These are phyloP conservation scores for Exephanes ischioxanthus DNA, from an alignment of 2,888 invertebrate genomes.

Conservation along the genomic window DNA sequence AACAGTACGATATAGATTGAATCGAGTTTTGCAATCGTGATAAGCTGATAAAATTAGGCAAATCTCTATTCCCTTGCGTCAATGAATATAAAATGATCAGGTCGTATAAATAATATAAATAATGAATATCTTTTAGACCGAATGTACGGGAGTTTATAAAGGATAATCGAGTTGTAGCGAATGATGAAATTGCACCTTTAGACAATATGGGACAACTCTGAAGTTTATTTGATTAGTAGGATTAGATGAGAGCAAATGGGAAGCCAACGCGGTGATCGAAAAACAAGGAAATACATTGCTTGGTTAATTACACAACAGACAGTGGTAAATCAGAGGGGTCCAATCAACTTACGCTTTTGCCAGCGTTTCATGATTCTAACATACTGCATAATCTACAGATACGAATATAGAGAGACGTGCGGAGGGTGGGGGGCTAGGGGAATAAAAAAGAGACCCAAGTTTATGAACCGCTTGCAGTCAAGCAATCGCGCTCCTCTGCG, in stretches of 20 bases:
- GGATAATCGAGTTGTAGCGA: constrained; percentile 62
- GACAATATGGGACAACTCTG: constrained; percentile 80
- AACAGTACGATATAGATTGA: constrained; percentile 22
- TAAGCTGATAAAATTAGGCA: constrained; percentile 13
- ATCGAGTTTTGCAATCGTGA: constrained; percentile 57
- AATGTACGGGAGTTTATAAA: constrained; percentile 72
- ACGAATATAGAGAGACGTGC: neutral
- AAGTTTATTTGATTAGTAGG: constrained; percentile 71
- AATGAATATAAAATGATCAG: constrained; percentile 32
- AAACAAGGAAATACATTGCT: constrained; percentile 48
- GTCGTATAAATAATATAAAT: constrained; percentile 33
- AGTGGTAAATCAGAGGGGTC: constrained; percentile 76
- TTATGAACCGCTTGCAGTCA: constrained; percentile 60
- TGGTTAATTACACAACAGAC: constrained; percentile 68
- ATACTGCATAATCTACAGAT: constrained; percentile 76
- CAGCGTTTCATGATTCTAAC: constrained; percentile 80
- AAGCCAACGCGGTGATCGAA: constrained; percentile 44
- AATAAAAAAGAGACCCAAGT: constrained; percentile 49
- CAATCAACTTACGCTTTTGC: constrained; percentile 77
- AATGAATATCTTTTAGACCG: constrained; percentile 76
- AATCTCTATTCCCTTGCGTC: constrained; percentile 29
- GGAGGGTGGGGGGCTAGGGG: constrained; percentile 25
- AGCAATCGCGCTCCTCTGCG: constrained; percentile 50
- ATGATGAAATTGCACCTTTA: constrained; percentile 74
- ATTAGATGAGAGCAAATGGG: constrained; percentile 57